Base-by-base conservation (phyloP, 2,888 invertebrate genomes). In the Herminia tarsipennalis region DNA sequence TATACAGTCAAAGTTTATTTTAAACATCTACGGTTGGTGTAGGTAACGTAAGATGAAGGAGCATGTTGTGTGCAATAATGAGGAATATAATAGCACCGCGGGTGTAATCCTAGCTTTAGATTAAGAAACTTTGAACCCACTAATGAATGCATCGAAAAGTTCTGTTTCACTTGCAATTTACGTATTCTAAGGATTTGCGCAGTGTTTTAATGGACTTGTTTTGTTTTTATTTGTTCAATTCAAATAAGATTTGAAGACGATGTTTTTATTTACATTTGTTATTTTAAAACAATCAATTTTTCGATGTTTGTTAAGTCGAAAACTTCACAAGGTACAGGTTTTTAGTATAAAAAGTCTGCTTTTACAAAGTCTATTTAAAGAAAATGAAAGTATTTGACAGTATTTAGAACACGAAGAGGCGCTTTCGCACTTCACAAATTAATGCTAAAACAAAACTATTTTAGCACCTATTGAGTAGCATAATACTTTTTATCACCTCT, bases 121-220 rank as follows among this genome's bases (percentile, higher is more conserved):
- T 79, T 75, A 78, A 81, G 81, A 77, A 81, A 83, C 76, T 85
- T 82, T 64, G 66, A 71, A 73, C 63, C 74, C 76, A 75, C 81
- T 83, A 82, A 84, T 81, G 78, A 83, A 83, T 84, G 82, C 83
- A 84, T 77, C 78, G 76, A 71, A 76, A 83, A 85, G 78, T 85
- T 83, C 70, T 56, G 58, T 66, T 78, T 75, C 78, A 80, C 78
- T 79, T 76, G 78, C 78, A 75, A 76, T 78, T 75, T 76, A 71
- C 76, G 72, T 74, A 78, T 82, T 71, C 70, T 67, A 59, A 47
- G 59, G 43, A 60, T 48, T 32, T 27, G 64, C 61, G 50, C 65
- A 62, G 55, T 59, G 28, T 53, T 62, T 57, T 60, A 63, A 60
- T 63, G 53, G 39, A 39, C 52, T 59, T 46, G 36, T 54, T 59